Evolutionary conservation across 2,888 invertebrate genomes (phyloP), one percentile per base, ranked within the genome.

Genomic region (Cistogaster globosa): DNA sequence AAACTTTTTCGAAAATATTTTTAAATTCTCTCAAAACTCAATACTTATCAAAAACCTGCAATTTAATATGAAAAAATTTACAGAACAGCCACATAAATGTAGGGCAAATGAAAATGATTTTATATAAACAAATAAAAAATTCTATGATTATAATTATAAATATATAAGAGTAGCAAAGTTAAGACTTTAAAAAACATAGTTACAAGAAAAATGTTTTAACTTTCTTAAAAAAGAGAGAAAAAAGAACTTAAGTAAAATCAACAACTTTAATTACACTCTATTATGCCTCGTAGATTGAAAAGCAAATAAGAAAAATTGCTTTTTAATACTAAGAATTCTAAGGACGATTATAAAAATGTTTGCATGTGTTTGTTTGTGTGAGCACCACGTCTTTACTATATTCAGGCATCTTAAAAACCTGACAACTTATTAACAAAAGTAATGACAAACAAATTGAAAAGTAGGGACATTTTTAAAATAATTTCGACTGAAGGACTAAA

Each of bases 231-330:
- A 51, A 51, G n/a, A n/a, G n/a, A 32, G 48, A 76, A 63, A 51
- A 48, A 51, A 32, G 48, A 76, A 62, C 20, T n/a, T n/a, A 9
- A 38, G 38, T 26, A 26, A 63, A 71, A 38, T 67, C 65, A 83
- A 77, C 77, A 72, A 83, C 77, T 83, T 83, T 77, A 83, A 77
- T 83, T 83, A 72, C 71, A 69, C 63, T 63, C 48, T 76, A 51
- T 48, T 55, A 67, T 72, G 67, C 77, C 36, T n/a, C 4, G 42
- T 67, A 60, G 72, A 67, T 58, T 77, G 36, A 77, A 77, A 72
- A 67, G 42, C 45, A 65, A 77, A 83, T 77, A 77, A 76, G 32
- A 18, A 12, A 42, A 42, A 42, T 42, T 42, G 12, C 12, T 42
- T 12, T 12, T 42, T 42, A 2, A 42, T 42, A 42, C 8, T 1